Conservation (phyloP, 2,113 vertebrate species). For the Epinephelus cyanopodus region DNA sequence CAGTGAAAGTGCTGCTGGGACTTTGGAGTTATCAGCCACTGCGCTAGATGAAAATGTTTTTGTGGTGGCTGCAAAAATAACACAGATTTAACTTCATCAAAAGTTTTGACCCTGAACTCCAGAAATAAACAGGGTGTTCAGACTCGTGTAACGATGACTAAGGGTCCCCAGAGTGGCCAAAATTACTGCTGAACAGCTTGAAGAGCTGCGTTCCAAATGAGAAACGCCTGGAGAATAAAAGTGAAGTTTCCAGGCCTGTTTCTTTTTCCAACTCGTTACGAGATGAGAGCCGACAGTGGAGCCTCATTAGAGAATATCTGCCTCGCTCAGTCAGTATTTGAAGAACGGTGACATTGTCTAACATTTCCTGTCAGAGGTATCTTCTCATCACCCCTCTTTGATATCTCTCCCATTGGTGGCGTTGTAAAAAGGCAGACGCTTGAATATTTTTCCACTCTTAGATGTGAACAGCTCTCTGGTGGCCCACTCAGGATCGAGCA, state of each 20-base stretch:
- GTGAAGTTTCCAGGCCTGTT: background rate
- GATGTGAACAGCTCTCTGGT: constrained; percentile 46
- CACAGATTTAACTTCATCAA: constrained; percentile 1
- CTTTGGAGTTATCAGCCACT: background rate
- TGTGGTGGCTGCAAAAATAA: constrained; percentile 2
- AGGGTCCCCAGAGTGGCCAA: background rate
- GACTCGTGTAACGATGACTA: background rate
- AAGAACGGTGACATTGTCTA: constrained; percentile 9
- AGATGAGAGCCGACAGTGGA: background rate
- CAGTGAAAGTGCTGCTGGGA: constrained; percentile 19
- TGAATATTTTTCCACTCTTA: no score
- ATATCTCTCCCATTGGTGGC: constrained; percentile 1
- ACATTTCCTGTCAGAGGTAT: constrained; percentile 21
- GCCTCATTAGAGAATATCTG: constrained; percentile 34
- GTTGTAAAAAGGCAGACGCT: no score
- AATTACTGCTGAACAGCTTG: constrained; percentile 18
- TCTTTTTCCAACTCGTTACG: background rate
- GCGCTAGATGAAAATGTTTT: background rate
- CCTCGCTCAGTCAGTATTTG: constrained; percentile 18
- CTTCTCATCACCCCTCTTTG: background rate
- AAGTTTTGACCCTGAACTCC: constrained; percentile 16
- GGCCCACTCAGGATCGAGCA: background rate
- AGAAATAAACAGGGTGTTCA: constrained; percentile 3
- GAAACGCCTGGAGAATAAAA: background rate
- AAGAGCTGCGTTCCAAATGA: background rate